These are phyloP conservation scores for Tenebrosternarchus preto DNA, from an alignment of 2,113 vertebrate species.

Conservation along the genomic window DNA sequence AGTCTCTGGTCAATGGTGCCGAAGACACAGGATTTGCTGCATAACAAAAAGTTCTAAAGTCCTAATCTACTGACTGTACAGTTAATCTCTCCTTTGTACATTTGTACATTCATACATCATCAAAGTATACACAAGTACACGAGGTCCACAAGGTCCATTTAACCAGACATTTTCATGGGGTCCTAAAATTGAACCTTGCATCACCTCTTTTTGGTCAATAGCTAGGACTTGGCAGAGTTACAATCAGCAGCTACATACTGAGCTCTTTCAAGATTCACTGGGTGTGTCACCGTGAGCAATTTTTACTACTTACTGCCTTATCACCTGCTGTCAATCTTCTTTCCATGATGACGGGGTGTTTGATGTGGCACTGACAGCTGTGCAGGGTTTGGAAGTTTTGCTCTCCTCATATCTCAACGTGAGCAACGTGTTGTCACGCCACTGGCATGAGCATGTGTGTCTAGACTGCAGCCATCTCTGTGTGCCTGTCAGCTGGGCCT, in stretches of 20 bases:
- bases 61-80: not conserved
- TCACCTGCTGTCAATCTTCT: not conserved
- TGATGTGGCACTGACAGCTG: not conserved
- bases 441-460: slow-evolving; percentile 39
- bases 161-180: not conserved
- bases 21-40: no score
- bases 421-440: slow-evolving; percentile 41
- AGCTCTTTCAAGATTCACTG: not conserved
- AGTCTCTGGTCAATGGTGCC: not conserved
- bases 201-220: not conserved
- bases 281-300: not conserved
- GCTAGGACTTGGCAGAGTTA: not conserved
- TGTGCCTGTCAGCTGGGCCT: slow-evolving; percentile 43
- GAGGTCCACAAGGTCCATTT: no score
- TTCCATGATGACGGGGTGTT: not conserved
- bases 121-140: no score
- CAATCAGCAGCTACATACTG: not conserved
- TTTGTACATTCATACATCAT: no score
- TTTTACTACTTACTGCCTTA: not conserved
- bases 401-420: slow-evolving; percentile 29
- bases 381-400: not conserved
- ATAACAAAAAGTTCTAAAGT: not conserved
- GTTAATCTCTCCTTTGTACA: no score
- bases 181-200: not conserved
- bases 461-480: slow-evolving; percentile 35